Conservation (phyloP, 1,140 invertebrate genomes). For the Drosophila subobscura region DNA sequence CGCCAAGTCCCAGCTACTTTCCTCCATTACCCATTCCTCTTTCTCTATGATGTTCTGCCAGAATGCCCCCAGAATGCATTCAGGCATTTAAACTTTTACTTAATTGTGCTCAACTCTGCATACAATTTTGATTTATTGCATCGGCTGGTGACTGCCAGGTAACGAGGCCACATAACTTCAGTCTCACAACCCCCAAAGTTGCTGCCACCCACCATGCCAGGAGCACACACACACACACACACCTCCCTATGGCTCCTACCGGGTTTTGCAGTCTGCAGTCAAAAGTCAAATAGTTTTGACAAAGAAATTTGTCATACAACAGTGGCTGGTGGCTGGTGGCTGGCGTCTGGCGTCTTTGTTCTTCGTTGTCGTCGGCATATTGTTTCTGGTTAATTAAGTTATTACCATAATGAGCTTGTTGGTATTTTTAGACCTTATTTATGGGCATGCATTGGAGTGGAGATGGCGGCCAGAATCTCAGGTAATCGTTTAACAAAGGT, state of each 20-base stretch:
- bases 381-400: constrained; percentile 82
- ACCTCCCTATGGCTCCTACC: not conserved
- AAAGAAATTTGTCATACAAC: constrained; percentile 77
- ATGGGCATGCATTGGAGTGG: constrained; percentile 64
- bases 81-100: constrained; percentile 69
- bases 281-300: constrained; percentile 80
- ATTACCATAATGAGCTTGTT: constrained; percentile 81
- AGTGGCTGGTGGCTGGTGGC: too few species aligned
- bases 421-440: constrained; percentile 71
- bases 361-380: constrained; percentile 60
- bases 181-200: constrained; percentile 23
- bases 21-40: not conserved
- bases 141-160: constrained; percentile 52
- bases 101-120: constrained; percentile 79
- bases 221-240: too few species aligned
- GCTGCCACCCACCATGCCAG: not conserved
- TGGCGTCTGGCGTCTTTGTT: constrained; percentile 46
- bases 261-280: constrained; percentile 58
- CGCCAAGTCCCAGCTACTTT: not conserved
- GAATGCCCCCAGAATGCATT: constrained; percentile 20
- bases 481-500: constrained; percentile 58
- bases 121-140: constrained; percentile 81
- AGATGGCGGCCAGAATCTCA: constrained; percentile 12
- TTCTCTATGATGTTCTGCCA: not conserved
- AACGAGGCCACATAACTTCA: constrained; percentile 36